Evolutionary conservation across 2,888 invertebrate genomes (phyloP).

Genomic region (Acanthococcus lagerstroemiae): DNA sequence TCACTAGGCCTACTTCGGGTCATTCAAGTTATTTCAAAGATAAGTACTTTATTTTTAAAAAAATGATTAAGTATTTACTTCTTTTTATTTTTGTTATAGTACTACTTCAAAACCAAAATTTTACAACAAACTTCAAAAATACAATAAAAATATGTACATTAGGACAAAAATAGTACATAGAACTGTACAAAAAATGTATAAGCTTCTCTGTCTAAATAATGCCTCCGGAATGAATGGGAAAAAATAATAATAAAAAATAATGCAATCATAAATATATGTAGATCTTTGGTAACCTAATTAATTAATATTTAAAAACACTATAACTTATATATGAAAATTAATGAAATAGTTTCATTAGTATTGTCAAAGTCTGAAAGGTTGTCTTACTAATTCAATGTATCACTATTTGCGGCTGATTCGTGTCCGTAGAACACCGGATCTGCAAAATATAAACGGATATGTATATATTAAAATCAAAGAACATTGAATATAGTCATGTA

Average conservation of each 20-base stretch:
- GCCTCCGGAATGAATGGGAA: constrained; percentile 5
- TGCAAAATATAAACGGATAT: constrained; percentile 34
- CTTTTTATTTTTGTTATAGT: background rate
- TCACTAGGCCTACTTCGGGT: too few species aligned
- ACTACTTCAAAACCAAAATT: background rate
- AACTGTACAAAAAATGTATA: too few species aligned
- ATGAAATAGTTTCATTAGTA: constrained; percentile 9
- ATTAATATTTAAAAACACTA: constrained; percentile 19
- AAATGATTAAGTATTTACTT: background rate
- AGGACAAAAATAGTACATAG: constrained; percentile 12
- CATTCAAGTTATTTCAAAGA: too few species aligned
- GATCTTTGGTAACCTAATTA: constrained; percentile 29
- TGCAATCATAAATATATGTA: constrained; percentile 2
- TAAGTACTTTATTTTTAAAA: too few species aligned
- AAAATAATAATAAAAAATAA: background rate
- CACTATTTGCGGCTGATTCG: constrained; percentile 36
- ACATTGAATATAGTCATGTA: too few species aligned
- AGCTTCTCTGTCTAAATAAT: constrained; percentile 17
- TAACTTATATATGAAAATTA: background rate
- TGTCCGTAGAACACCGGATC: constrained; percentile 39
- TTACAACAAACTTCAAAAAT: background rate
- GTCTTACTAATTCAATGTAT: constrained; percentile 21
- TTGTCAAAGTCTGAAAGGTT: constrained; percentile 22
- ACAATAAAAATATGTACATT: constrained; percentile 17
- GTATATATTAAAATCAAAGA: too few species aligned